Conservation (phyloP, 92 coral and sea anemone species). For the Virgularia gustaviana region DNA sequence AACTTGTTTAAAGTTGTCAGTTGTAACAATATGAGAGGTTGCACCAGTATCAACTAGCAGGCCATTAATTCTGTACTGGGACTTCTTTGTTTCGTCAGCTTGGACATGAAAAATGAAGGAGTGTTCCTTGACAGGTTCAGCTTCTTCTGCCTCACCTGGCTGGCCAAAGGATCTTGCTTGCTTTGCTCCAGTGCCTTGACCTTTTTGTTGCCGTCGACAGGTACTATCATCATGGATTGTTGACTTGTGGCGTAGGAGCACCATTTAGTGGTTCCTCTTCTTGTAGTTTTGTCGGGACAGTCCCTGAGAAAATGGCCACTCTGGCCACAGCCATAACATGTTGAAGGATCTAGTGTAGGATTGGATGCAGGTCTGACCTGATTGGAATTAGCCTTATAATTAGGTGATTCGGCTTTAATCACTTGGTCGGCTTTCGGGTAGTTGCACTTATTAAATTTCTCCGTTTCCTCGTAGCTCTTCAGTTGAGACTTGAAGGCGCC, state of each 20-base stretch:
- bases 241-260: slow-evolving; percentile 7
- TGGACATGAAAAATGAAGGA: slow-evolving; percentile 26
- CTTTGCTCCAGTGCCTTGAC: slow-evolving; percentile 5
- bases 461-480: background rate
- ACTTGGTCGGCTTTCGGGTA: background rate
- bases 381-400: no score
- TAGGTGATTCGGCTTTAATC: background rate
- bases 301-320: background rate
- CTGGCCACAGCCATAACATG: background rate
- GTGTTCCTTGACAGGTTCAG: no score
- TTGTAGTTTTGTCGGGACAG: background rate
- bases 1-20: no score
- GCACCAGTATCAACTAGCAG: no score
- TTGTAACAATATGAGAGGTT: no score
- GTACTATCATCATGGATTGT: background rate
- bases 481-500: background rate
- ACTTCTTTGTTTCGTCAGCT: background rate
- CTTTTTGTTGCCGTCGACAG: background rate
- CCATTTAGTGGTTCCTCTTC: no score
- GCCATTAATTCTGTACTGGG: background rate
- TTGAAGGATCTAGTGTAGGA: background rate
- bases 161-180: slow-evolving; percentile 14
- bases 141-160: background rate
- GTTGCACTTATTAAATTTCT: background rate
- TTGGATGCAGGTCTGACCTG: no score